Base-by-base conservation (phyloP, 2,888 invertebrate genomes). In the Julus scandinavius region DNA sequence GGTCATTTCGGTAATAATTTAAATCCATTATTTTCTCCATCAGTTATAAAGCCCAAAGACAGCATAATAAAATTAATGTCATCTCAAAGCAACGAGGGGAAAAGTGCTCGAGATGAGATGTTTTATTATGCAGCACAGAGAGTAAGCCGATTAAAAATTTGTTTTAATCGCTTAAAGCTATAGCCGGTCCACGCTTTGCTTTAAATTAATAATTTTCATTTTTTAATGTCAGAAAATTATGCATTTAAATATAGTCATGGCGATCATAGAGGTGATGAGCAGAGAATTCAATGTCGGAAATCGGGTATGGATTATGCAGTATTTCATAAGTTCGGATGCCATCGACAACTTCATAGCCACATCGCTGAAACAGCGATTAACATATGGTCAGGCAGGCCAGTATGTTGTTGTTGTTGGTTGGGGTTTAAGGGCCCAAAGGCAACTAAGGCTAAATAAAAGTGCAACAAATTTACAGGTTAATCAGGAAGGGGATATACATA, bases 51-150 rank as follows among this genome's bases (percentile, higher is more conserved):
- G 80, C 80, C 80, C 38, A 80, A 80, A 80, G 38, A 80, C 80
- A 80, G 80, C 80, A 13, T 80, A 80, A 80, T 80, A 80, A 80
- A 80, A 80, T 80, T 80, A 80, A 80, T 40, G 80, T 80, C 80
- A 80, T 80, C 38, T 80, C 80, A 80, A 80, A 38, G 80, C 38
- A 80, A 4, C 80, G 38, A 29, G 80, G 13, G 80, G 38, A 80
- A 80, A 80, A 80, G 38, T 9, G 38, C 80, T 80, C 38, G 80
- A 80, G 80, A 80, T 80, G 38, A 38, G 38, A 80, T 80, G 80
- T 80, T 80, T 80, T 80, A 80, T 80, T 80, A 80, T 80, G 80
- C 38, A 15, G 80, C 80, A 15, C 38, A 29, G 80, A 80, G 15
- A 40, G 80, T 80, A 80, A 80, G 38, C 11, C 3, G 80, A 80